Evolutionary conservation across 2,113 vertebrate genomes (phyloP), one percentile per base, ranked within the genome.

Genomic region (Pontoporia blainvillei): DNA sequence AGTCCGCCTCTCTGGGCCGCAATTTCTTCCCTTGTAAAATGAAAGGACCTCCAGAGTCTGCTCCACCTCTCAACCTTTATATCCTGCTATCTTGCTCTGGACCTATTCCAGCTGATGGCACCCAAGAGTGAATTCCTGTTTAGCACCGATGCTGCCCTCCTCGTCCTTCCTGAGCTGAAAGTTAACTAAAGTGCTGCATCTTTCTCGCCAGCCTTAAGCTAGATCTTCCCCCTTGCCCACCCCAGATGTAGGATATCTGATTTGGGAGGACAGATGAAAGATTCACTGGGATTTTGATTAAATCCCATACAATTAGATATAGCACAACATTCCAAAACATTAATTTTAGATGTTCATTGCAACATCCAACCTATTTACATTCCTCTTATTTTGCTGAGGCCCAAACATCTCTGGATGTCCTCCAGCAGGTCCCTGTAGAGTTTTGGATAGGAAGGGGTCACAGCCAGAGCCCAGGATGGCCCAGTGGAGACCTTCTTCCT

Each of bases 181-280:
- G 20, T 57, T 78, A 34, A 57, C 41, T 2, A 3, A 73, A 31
- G 3, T 2, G 10, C 9, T 5, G 1, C 31, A 31, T 61, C 64
- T 23, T 67, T 86, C 49, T 89, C 23, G 2, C 23, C 5, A 23
- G 20, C 2, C 0, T 71, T 86, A 90, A 61, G 17, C 10, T 59
- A n/a, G 39, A n/a, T 59, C 61, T 66, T n/a, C 21, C 44, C 20
- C 0, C 14, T 71, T 2, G 6, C 44, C 1, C 1, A 21, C 5
- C 36, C 20, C 20, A 20, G 49, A 67, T 25, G n/a, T 29, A 21
- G 86, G 61, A 31, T 6, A 12, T 4, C 59, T 67, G 46, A 36
- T 94, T 52, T 69, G 36, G 81, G 17, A 90, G 84, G 44, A 31
- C 15, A 52, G 21, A 34, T 72, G 18, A 84, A 57, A 86, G 49